These are phyloP conservation scores for Diadegma fenestrale DNA, from an alignment of 2,888 invertebrate species.

Conservation along the genomic window DNA sequence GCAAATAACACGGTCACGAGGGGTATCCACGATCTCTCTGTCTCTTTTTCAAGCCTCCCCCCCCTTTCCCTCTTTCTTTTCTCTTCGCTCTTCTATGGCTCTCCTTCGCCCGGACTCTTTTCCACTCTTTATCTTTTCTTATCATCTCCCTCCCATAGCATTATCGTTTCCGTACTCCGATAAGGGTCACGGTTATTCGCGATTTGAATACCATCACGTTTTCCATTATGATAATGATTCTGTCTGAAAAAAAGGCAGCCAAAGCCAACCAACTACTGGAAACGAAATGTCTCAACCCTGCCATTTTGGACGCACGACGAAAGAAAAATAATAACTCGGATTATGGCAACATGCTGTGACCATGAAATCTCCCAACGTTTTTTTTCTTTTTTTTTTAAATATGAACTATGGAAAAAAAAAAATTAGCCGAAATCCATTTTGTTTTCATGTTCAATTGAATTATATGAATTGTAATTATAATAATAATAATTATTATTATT, in stretches of 20 bases:
- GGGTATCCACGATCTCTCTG: neutral
- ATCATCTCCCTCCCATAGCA: constrained; percentile 1
- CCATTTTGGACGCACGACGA: neutral
- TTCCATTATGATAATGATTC: constrained; percentile 68
- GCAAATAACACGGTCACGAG: constrained; percentile 32
- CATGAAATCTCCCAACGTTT: no score
- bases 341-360: constrained; percentile 13
- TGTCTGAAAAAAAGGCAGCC: constrained; percentile 3
- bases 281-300: neutral
- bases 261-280: constrained; percentile 5
- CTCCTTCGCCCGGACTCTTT: neutral
- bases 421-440: no score
- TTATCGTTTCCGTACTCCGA: constrained; percentile 54
- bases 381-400: no score
- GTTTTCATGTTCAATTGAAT: no score
- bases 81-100: neutral
- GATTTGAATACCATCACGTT: constrained; percentile 65
- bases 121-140: constrained; percentile 5
- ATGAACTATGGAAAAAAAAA: neutral
- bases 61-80: neutral
- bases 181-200: constrained; percentile 65
- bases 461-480: no score
- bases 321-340: neutral
- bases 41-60: neutral
- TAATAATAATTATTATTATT: no score